Conservation (phyloP, 2,113 vertebrate genomes). For the Etheostoma spectabile region DNA sequence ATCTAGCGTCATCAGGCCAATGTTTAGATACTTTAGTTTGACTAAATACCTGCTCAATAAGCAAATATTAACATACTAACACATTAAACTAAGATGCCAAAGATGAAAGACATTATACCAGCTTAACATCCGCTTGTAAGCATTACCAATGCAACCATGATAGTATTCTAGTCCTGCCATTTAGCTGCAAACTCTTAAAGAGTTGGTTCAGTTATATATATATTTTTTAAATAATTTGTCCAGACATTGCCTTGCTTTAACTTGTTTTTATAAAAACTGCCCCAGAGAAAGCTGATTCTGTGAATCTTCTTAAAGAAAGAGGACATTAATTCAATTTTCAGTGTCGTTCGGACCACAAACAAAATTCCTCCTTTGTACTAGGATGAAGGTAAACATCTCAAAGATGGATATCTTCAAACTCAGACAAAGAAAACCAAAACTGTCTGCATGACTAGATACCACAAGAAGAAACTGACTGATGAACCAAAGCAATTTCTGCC, state of each 20-base stretch:
- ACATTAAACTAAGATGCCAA: too few relatives aligned
- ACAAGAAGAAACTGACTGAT: background rate
- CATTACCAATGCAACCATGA: background rate
- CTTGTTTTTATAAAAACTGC: background rate
- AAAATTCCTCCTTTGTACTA: background rate
- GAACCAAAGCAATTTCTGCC: background rate
- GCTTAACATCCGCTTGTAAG: background rate
- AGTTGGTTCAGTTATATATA: background rate
- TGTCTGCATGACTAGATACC: background rate
- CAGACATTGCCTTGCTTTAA: background rate
- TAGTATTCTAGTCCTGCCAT: background rate
- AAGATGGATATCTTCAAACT: background rate
- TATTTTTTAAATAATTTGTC: background rate
- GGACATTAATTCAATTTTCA: background rate
- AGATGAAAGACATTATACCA: too few relatives aligned
- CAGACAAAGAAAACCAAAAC: slow-evolving; percentile 11
- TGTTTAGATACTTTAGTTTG: background rate
- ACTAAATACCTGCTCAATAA: background rate
- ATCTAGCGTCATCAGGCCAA: background rate
- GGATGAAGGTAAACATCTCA: slow-evolving; percentile 9
- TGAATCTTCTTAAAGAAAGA: background rate
- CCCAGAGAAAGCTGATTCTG: background rate
- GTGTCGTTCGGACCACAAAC: background rate
- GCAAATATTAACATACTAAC: background rate
- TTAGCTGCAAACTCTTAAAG: background rate